phyloP scores from a whole-genome alignment of 2,113 vertebrate genomes.

The Glaucomys volans region DNA sequence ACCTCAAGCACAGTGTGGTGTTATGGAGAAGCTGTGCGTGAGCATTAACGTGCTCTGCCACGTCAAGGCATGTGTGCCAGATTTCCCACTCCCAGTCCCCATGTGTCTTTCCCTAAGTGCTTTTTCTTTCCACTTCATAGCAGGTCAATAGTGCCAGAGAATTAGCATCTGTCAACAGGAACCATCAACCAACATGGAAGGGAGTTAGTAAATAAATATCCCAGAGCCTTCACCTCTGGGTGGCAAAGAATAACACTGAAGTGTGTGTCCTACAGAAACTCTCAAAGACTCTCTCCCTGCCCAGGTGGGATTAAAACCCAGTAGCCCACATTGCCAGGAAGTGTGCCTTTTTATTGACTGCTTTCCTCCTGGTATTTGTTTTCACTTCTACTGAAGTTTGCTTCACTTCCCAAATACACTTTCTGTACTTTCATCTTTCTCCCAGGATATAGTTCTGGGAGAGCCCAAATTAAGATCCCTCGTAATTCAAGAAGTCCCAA shows the following conservation, averaged over 20 bases:
- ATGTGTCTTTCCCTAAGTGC: not conserved
- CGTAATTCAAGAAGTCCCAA: not conserved
- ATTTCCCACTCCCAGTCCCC: not conserved
- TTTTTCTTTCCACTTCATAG: not conserved
- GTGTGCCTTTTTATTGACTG: not conserved
- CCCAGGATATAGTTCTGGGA: not conserved
- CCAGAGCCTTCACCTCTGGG: not conserved
- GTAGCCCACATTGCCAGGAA: not conserved
- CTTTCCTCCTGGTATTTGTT: not conserved
- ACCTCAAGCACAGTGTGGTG: not conserved
- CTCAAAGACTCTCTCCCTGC: not conserved
- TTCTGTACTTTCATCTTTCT: not conserved
- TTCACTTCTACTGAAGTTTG: not conserved
- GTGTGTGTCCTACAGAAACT: not conserved
- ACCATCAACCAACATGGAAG: not conserved
- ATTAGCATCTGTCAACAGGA: not conserved
- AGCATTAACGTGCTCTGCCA: not conserved
- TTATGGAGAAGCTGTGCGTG: not conserved
- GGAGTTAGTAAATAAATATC: not conserved
- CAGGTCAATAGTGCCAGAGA: not conserved
- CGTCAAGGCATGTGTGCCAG: not conserved
- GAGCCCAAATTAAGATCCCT: not conserved
- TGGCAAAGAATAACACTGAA: no score
- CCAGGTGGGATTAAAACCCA: not conserved
- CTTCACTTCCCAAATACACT: not conserved